Conservation (phyloP, 2,888 invertebrate species). For the Ctena decussata region DNA sequence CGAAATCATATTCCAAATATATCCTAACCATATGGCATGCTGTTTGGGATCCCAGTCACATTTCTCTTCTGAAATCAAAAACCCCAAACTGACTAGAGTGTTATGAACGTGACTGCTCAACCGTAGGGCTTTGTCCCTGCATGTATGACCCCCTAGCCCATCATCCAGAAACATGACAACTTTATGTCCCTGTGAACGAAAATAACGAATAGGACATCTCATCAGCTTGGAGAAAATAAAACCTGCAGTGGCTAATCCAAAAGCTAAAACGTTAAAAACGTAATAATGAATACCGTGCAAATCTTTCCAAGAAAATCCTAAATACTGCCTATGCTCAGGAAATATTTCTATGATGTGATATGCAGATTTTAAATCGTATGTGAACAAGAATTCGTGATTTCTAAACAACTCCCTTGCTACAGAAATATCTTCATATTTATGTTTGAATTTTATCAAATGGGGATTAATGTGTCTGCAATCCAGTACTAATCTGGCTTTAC, state of each 20-base stretch:
- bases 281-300: too few relatives aligned
- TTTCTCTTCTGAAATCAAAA: slow-evolving; percentile 30
- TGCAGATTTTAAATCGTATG: slow-evolving; percentile 34
- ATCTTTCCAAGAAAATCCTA: slow-evolving; percentile 38
- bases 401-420: slow-evolving; percentile 26
- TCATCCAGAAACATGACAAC: slow-evolving; percentile 44
- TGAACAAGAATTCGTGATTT: slow-evolving; percentile 30
- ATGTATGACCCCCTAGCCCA: slow-evolving; percentile 13
- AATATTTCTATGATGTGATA: slow-evolving; percentile 42
- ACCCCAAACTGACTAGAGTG: slow-evolving; percentile 5
- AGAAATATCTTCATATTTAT: slow-evolving; percentile 31
- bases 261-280: slow-evolving; percentile 32
- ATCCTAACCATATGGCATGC: slow-evolving; percentile 28
- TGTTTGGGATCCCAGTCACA: slow-evolving; percentile 35
- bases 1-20: slow-evolving; percentile 25
- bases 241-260: slow-evolving; percentile 36
- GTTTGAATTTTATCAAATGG: slow-evolving; percentile 37
- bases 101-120: neutral
- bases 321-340: slow-evolving; percentile 7
- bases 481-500: slow-evolving; percentile 28
- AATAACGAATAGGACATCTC: neutral
- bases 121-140: neutral
- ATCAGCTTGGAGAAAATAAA: slow-evolving; percentile 27
- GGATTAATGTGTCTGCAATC: slow-evolving; percentile 36
- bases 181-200: slow-evolving; percentile 3